Conservation (phyloP, 1,140 invertebrate species). For the Orius insidiosus region DNA sequence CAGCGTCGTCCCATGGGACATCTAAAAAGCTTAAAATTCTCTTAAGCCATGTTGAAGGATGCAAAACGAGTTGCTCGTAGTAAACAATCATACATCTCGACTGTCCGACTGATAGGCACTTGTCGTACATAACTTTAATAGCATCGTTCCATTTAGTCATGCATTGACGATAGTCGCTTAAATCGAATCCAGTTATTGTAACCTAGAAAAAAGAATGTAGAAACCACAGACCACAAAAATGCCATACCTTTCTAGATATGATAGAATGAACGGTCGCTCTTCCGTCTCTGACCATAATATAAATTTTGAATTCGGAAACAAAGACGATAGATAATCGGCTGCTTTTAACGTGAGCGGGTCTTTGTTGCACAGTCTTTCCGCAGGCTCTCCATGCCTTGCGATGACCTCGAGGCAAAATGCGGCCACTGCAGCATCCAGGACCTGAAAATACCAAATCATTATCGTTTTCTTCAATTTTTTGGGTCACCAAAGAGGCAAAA, state of each 20-base stretch:
- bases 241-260: conserved; percentile 73
- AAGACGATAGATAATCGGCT: conserved; percentile 50
- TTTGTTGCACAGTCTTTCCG: conserved; percentile 89
- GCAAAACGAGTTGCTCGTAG: conserved; percentile 93
- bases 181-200: conserved; percentile 94
- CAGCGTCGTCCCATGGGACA: conserved; percentile 87
- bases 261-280: conserved; percentile 95
- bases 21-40: conserved; percentile 81
- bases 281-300: conserved; percentile 94
- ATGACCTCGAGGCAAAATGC: conserved; percentile 95
- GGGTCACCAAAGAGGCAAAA: too few species aligned
- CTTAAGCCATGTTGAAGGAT: conserved; percentile 78
- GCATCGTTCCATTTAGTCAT: conserved; percentile 92
- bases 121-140: conserved; percentile 83
- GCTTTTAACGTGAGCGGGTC: conserved; percentile 95
- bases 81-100: conserved; percentile 70
- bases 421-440: conserved; percentile 86
- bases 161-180: conserved; percentile 83
- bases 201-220: conserved; percentile 37
- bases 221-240: conserved; percentile 2
- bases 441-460: conserved; percentile 30
- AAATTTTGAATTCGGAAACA: conserved; percentile 72
- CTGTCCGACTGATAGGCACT: conserved; percentile 76
- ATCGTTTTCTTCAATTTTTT: too few species aligned
- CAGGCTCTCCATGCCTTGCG: conserved; percentile 84